Evolutionary conservation across 2,113 vertebrate genomes (phyloP).

Genomic region (Entelurus aequoreus): DNA sequence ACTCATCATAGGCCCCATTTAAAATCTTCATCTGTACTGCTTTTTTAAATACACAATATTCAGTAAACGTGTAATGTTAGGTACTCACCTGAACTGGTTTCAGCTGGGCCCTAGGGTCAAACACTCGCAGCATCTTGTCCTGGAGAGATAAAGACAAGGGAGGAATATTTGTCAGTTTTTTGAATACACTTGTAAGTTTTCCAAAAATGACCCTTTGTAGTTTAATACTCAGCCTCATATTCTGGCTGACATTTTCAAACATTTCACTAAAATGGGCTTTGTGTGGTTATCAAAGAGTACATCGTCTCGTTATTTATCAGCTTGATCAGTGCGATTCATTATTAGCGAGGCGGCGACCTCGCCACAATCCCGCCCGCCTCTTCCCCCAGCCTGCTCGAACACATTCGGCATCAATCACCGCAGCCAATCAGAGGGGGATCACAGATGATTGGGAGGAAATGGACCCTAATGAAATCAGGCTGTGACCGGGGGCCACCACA

Average conservation of each 20-base stretch:
- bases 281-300: not conserved
- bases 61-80: too few species aligned
- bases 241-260: too few species aligned
- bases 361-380: slow-evolving; percentile 12
- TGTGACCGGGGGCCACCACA: slow-evolving; percentile 49
- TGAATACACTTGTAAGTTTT: not conserved
- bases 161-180: not conserved
- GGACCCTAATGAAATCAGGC: slow-evolving; percentile 65
- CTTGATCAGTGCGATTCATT: slow-evolving; percentile 24
- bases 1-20: too few species aligned
- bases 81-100: slow-evolving; percentile 80
- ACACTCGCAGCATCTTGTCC: slow-evolving; percentile 93
- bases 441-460: slow-evolving; percentile 65
- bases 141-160: slow-evolving; percentile 47
- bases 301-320: slow-evolving; percentile 18
- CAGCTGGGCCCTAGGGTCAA: slow-evolving; percentile 83
- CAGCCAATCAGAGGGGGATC: slow-evolving; percentile 58
- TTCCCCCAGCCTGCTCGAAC: slow-evolving; percentile 20
- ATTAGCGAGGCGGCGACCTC: slow-evolving; percentile 46
- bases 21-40: too few species aligned
- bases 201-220: too few species aligned
- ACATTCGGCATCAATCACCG: slow-evolving; percentile 54
- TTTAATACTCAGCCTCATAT: too few species aligned
- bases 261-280: not conserved
- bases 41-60: too few species aligned